Conservation (phyloP, 1,140 invertebrate genomes). For the Leptopilina boulardi region DNA sequence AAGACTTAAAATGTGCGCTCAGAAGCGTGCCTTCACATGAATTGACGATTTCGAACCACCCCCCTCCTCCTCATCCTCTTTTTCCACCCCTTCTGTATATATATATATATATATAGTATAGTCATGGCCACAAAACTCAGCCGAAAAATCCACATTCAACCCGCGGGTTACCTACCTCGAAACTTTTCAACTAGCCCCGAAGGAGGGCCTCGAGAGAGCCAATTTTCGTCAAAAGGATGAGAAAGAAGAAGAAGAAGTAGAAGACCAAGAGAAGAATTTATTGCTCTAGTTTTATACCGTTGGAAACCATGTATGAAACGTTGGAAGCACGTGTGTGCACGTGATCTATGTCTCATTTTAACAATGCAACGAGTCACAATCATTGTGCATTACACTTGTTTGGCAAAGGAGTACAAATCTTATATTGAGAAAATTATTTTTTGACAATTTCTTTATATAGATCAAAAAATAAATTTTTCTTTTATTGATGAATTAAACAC, state of each 20-base stretch:
- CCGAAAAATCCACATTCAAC: conserved; percentile 24
- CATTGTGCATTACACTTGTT: not conserved
- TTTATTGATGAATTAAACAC: too few species aligned
- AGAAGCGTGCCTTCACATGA: conserved; percentile 22
- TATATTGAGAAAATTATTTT: too few species aligned
- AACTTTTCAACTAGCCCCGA: conserved; percentile 23
- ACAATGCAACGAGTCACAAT: conserved; percentile 7
- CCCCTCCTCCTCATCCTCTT: not conserved
- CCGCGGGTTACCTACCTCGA: conserved; percentile 20
- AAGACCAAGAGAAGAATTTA: conserved; percentile 18
- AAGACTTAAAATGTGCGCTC: conserved; percentile 15
- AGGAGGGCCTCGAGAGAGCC: conserved; percentile 14
- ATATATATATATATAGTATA: too few species aligned
- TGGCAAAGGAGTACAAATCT: too few species aligned
- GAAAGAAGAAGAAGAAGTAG: not conserved
- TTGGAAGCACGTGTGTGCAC: conserved; percentile 12
- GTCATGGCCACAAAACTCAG: not conserved
- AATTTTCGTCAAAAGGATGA: conserved; percentile 29
- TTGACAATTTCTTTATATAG: too few species aligned
- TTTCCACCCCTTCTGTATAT: too few species aligned
- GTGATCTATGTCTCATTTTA: conserved; percentile 18
- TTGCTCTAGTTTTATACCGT: conserved; percentile 27
- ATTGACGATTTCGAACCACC: conserved; percentile 22
- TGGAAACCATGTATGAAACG: conserved; percentile 5
- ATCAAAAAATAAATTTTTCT: too few species aligned